Base-by-base conservation (phyloP, 1,140 invertebrate species). In the Orius laevigatus region DNA sequence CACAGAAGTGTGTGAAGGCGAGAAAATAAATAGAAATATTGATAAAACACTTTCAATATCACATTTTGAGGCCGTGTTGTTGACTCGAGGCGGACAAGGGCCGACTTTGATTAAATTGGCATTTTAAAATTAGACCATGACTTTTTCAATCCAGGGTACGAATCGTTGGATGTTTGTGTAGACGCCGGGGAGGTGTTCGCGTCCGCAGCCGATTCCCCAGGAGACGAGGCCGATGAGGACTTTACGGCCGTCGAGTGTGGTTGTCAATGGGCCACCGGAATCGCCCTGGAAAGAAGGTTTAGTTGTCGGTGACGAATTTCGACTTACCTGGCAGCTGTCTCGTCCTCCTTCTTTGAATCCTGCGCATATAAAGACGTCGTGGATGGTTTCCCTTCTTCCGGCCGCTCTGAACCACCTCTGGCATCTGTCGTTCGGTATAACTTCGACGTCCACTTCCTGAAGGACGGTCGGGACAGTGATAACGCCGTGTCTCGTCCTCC, bases 121-220 rank as follows among this genome's bases (percentile, higher is more conserved):
- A 25, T 46, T 15, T 40, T 18, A 25, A 25, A 8, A 25, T 65
- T 58, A 75, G 57, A 69, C 71, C 72, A 82, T 80, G 12, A 81
- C 79, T 67, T 80, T 85, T 57, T 84, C 80, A 45, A 91, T 84
- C 86, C 86, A 90, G n/a, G 84, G 81, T 45, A 89, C 82, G 60
- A 89, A 91, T 63, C 84, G 85, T 58, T 89, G 84, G 58, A 91
- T 87, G 58, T 90, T 90, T 1, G 86, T 90, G 57, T 91, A 90
- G 1, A 90, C 84, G 9, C 85, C 85, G 0, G 84, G 84, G n/a
- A 91, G 62, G 60, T 88, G 84, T 60, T 90, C 84, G 11, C 86
- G 68, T 5, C 86, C 87, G 55, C 86, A 91, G 11, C 87, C 87
- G 52, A 90, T 89, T 35, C 86, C 86, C 86, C 86, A 91, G 0